These are phyloP conservation scores for Eupelmus urozonus DNA, from an alignment of 2,888 invertebrate genomes.

Conservation along the genomic window DNA sequence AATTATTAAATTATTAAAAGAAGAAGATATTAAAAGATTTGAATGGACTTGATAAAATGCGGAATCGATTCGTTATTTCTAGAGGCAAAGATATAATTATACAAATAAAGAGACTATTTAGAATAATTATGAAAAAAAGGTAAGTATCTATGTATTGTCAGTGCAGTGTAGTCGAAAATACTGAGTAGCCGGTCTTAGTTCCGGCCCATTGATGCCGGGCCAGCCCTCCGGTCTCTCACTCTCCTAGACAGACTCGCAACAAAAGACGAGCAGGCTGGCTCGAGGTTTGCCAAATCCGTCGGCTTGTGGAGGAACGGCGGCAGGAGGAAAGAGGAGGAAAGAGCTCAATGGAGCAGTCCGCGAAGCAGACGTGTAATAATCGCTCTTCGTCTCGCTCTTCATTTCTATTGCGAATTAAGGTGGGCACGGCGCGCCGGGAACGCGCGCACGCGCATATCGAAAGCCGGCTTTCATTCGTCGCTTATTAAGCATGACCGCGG, in stretches of 20 bases:
- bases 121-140: too few species aligned
- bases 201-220: conserved; percentile 35
- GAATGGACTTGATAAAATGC: too few species aligned
- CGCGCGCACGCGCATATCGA: conserved; percentile 32
- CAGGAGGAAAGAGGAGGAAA: too few species aligned
- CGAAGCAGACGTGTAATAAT: conserved; percentile 51
- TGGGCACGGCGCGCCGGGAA: background rate
- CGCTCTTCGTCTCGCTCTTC: conserved; percentile 24
- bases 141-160: too few species aligned
- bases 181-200: too few species aligned
- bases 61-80: too few species aligned
- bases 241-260: background rate
- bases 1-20: too few species aligned
- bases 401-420: conserved; percentile 38
- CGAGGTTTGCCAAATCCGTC: conserved; percentile 31
- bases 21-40: too few species aligned
- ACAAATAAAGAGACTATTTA: too few species aligned
- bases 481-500: conserved; percentile 60
- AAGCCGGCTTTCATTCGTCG: conserved; percentile 62
- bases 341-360: conserved; percentile 35
- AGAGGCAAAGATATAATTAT: too few species aligned
- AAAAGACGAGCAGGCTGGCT: background rate
- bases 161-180: too few species aligned
- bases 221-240: background rate
- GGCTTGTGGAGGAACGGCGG: background rate